Evolutionary conservation across 1,140 invertebrate genomes (phyloP).

Genomic region (Magallana angulata): DNA sequence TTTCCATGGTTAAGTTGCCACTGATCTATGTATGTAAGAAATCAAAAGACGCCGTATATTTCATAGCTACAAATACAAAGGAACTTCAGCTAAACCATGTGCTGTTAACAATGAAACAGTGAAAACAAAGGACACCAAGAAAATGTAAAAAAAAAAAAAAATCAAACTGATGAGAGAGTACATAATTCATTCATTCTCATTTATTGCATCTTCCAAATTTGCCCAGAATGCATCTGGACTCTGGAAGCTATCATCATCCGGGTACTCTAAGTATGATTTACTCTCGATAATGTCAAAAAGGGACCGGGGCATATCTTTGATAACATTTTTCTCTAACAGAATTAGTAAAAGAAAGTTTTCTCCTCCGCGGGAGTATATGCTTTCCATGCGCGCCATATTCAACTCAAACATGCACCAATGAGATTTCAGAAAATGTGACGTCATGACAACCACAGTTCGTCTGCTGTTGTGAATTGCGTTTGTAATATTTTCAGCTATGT

Average conservation of each 20-base stretch:
- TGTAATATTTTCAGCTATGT: slow-evolving; percentile 84
- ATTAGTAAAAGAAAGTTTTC: slow-evolving; percentile 34
- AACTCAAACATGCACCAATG: slow-evolving; percentile 85
- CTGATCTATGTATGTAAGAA: too few species aligned
- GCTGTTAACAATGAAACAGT: too few species aligned
- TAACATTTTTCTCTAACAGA: background rate
- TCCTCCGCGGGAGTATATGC: slow-evolving; percentile 43
- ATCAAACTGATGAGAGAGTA: too few species aligned
- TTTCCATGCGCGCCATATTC: slow-evolving; percentile 76
- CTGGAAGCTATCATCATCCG: slow-evolving; percentile 1
- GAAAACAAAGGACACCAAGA: too few species aligned
- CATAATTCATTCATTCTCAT: background rate
- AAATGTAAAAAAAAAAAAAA: too few species aligned
- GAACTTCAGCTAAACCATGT: too few species aligned
- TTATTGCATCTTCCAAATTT: slow-evolving; percentile 3
- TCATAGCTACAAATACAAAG: too few species aligned
- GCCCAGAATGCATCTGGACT: slow-evolving; percentile 20
- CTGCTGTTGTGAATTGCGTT: slow-evolving; percentile 83
- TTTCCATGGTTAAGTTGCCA: too few species aligned
- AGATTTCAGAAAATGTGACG: slow-evolving; percentile 83
- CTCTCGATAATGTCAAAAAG: slow-evolving; percentile 29
- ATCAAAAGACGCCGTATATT: too few species aligned
- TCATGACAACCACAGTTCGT: slow-evolving; percentile 83
- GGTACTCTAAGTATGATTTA: slow-evolving; percentile 43
- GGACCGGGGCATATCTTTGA: background rate